A percentile compares a stretch with the other conserved stretches of the same genome.
Conservation (phyloP, 2,113 vertebrate species). For the Marcusenius ussheri region DNA sequence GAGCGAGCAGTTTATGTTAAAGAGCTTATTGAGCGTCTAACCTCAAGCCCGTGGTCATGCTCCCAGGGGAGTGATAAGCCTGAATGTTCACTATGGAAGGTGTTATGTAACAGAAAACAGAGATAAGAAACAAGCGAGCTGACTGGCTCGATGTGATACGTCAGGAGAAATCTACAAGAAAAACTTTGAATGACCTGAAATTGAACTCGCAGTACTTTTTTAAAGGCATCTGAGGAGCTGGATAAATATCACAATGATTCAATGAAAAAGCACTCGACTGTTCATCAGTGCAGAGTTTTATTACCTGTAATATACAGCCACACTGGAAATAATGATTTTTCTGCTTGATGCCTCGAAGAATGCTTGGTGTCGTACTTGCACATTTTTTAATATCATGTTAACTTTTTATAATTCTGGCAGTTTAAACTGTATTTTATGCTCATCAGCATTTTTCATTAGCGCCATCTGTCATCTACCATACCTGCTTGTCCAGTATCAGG, state of each 20-base stretch:
- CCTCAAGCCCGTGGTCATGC: not conserved
- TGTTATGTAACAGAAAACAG: not conserved
- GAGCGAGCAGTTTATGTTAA: not conserved
- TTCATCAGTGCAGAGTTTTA: not conserved
- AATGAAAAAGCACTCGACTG: not conserved
- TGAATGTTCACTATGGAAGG: not conserved
- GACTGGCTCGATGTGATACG: not conserved
- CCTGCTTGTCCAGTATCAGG: not conserved
- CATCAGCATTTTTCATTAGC: not conserved
- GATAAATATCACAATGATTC: not conserved
- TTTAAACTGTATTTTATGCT: not conserved
- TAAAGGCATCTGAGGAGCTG: not conserved
- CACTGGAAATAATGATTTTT: not conserved
- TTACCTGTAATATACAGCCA: not conserved
- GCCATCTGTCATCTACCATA: not conserved
- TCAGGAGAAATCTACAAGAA: not conserved
- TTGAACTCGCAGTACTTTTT: not conserved
- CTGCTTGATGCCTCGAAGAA: not conserved
- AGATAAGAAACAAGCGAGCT: not conserved
- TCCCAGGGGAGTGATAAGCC: not conserved
- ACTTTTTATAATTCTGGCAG: not conserved
- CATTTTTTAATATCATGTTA: not conserved
- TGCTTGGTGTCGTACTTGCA: not conserved
- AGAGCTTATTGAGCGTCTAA: not conserved
- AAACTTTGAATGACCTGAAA: not conserved